Conservation (phyloP, 1,140 invertebrate species). For the Drosophila tani region DNA sequence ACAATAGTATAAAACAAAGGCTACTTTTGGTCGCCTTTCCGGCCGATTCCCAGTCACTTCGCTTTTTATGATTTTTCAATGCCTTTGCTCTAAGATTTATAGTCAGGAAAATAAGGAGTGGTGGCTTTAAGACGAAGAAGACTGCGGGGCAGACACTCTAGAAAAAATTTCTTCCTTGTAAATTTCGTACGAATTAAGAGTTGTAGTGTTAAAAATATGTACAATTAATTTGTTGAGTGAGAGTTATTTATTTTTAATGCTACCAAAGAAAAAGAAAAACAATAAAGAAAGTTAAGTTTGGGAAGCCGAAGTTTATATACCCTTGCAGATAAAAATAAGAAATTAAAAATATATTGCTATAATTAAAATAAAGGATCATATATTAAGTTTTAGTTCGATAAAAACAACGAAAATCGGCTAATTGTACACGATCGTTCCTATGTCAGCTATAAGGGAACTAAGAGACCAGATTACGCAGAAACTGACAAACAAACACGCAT, state of each 20-base stretch:
- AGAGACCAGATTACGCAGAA: too few species aligned
- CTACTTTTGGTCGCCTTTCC: conserved; percentile 29
- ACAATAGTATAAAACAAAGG: conserved; percentile 59
- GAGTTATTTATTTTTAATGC: conserved; percentile 61
- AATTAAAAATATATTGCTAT: too few species aligned
- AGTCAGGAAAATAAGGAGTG: conserved; percentile 47
- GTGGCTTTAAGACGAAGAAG: conserved; percentile 1
- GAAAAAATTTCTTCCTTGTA: conserved; percentile 66
- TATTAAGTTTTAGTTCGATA: too few species aligned
- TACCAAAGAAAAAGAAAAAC: background rate
- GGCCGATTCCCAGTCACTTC: conserved; percentile 32
- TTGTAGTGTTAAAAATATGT: conserved; percentile 67
- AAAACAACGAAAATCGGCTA: too few species aligned
- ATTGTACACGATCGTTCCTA: too few species aligned
- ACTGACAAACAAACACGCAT: too few species aligned
- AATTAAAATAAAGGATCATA: too few species aligned
- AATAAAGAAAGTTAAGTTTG: background rate
- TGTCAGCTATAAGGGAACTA: too few species aligned
- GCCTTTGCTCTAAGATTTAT: conserved; percentile 71
- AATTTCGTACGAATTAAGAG: conserved; percentile 61
- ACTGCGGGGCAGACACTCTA: conserved; percentile 50
- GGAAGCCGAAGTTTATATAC: too few species aligned
- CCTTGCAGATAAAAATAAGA: too few species aligned
- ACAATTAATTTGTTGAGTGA: conserved; percentile 77
- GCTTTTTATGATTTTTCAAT: conserved; percentile 73